Conservation (phyloP, 2,888 invertebrate species). For the Pachliopta kotzebuea region DNA sequence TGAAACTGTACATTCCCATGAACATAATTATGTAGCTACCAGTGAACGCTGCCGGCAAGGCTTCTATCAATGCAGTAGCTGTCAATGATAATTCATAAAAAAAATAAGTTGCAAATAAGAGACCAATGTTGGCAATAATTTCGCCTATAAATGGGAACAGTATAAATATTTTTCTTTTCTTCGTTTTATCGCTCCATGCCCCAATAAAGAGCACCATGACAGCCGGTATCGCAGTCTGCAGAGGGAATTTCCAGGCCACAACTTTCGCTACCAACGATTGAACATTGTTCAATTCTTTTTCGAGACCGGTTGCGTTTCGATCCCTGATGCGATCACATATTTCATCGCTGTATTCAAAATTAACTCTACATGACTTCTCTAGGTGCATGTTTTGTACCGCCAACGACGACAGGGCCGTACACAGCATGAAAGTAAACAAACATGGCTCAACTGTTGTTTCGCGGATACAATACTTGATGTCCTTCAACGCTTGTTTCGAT, state of each 20-base stretch:
- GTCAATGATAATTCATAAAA: slow-evolving; percentile 76
- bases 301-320: slow-evolving; percentile 66
- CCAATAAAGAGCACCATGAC: slow-evolving; percentile 80
- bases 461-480: slow-evolving; percentile 55
- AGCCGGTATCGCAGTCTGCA: slow-evolving; percentile 81
- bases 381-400: slow-evolving; percentile 80
- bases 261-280: slow-evolving; percentile 76
- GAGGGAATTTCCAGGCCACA: slow-evolving; percentile 80
- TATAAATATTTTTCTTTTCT: slow-evolving; percentile 80
- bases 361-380: slow-evolving; percentile 81
- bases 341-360: slow-evolving; percentile 71
- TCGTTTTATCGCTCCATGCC: slow-evolving; percentile 82
- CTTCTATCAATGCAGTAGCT: slow-evolving; percentile 76
- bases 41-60: slow-evolving; percentile 79
- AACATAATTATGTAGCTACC: slow-evolving; percentile 82
- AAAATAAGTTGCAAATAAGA: slow-evolving; percentile 78
- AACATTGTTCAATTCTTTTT: slow-evolving; percentile 62
- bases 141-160: slow-evolving; percentile 80
- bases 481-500: slow-evolving; percentile 56
- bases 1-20: slow-evolving; percentile 82
- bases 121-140: slow-evolving; percentile 74
- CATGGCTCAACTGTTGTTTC: slow-evolving; percentile 84
- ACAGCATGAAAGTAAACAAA: slow-evolving; percentile 83
- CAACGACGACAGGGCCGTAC: slow-evolving; percentile 83
- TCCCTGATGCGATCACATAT: slow-evolving; percentile 74